Evolutionary conservation across 2,113 vertebrate genomes (phyloP), one percentile per base, ranked within the genome.

Genomic region (Ictalurus punctatus): DNA sequence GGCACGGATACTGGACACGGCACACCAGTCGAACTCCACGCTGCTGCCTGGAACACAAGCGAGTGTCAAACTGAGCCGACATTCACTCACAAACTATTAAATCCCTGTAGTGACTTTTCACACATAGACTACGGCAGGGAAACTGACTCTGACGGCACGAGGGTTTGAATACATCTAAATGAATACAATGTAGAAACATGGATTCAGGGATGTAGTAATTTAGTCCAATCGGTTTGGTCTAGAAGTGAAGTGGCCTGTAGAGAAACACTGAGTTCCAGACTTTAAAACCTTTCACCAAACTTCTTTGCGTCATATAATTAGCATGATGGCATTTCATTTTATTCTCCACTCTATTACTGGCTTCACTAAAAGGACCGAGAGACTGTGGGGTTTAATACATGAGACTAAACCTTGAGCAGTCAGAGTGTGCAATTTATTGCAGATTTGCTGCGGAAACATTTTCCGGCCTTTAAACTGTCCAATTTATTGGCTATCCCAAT

Each of bases 11-110:
- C 97, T 97, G 91, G 97, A 99, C 92, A 99, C 98, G 0, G 98
- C 98, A 86, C 98, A 99, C 98, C 98, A 99, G 91, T 99, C 98
- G 92, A 99, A 99, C 93, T 99, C 98, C 90, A 99, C 97, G 0
- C 98, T 99, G 96, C 98, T 99, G 86, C 98, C 98, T 99, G 93
- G 76, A 93, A 89, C 89, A 92, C 85, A 87, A 74, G 0, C 61
- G 81, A 85, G 23, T 17, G 44, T 30, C 37, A 25, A n/a, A 71
- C 44, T 13, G 34, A 10, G 16, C 2, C 40, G 2, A 1, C 21
- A 4, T 21, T 25, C 25, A 25, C 44, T 27, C 19, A 7, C 56
- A 37, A 58, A 37, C 54, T 12, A 52, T 78, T 12, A 78, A 27
- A 78, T 5, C 21, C 37, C 40, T 27, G 74, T 12, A 16, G 34